Percentiles rank a stretch among this genome's conserved stretches.
phyloP scores from a whole-genome alignment of 2,113 vertebrate species.

The Myotis brandtii region DNA sequence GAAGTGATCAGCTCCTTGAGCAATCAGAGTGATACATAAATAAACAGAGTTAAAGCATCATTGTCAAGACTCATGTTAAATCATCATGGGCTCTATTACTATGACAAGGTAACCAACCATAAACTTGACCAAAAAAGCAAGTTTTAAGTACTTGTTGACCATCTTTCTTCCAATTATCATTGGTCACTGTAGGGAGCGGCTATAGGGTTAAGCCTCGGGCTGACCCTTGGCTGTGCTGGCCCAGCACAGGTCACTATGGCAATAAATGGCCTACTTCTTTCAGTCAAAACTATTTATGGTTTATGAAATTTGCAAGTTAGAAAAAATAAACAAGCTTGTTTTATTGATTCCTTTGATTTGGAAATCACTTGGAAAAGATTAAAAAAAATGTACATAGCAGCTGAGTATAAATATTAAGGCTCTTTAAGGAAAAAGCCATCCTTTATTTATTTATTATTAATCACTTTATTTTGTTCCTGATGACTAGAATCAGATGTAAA shows the following conservation, averaged over 20 bases:
- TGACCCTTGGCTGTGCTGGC: too few species aligned
- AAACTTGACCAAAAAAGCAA: slow-evolving; percentile 40
- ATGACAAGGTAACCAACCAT: background rate
- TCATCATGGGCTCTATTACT: background rate
- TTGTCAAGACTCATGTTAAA: background rate
- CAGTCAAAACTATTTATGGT: slow-evolving; percentile 24
- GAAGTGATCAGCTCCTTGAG: slow-evolving; percentile 13
- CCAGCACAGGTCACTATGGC: background rate
- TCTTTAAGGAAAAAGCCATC: background rate
- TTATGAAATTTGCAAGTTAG: slow-evolving; percentile 2
- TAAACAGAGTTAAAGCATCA: slow-evolving; percentile 17
- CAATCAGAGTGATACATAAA: slow-evolving; percentile 37
- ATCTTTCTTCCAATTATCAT: slow-evolving; percentile 50
- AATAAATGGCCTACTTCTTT: background rate
- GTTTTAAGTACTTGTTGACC: background rate
- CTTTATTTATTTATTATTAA: slow-evolving; percentile 18
- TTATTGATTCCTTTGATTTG: slow-evolving; percentile 27
- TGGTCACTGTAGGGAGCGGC: background rate
- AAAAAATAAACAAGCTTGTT: background rate
- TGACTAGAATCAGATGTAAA: background rate
- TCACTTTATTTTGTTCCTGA: background rate
- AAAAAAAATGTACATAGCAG: background rate
- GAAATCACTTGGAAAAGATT: slow-evolving; percentile 11
- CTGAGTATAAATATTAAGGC: background rate
- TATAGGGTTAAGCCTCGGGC: too few species aligned